Evolutionary conservation across 2,888 invertebrate species (phyloP), one percentile per base, ranked within the genome.

Genomic region (Yponomeuta malinellus): DNA sequence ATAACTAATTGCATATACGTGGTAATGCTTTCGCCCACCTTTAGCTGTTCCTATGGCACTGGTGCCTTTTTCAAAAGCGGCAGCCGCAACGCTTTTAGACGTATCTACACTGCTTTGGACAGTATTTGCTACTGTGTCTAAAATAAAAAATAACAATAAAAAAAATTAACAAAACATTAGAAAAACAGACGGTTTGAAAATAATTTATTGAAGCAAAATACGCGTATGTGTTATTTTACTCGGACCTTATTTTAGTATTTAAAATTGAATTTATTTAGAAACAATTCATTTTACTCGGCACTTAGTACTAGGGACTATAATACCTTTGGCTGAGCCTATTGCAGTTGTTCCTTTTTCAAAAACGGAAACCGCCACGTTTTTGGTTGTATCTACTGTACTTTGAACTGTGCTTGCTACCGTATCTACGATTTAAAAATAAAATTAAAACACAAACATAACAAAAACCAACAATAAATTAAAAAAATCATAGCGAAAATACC

Each of bases 341-440:
- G 37, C 31, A 31, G 29, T 65, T n/a, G 65, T 65, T 23, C 52
- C 52, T 59, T 59, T 59, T 5, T 59, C 52, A 15, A 15, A 59
- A 29, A 8, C 65, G 29, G 65, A 15, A 23, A 12, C 65, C 15
- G 65, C 33, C 52, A 78, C 78, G 75, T 79, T 83, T 75, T 83
- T 85, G 29, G 84, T 83, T 10, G 83, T 82, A 73, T 83, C 85
- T 75, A 87, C 80, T 48, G 83, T 81, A 48, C 77, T 82, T 68
- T 81, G 73, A 73, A 85, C 80, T 2, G 83, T 81, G 52, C 77
- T 82, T 67, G 81, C 73, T 73, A 85, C 80, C 2, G 83, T 81
- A 73, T 85, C 86, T 86, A 85, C 15, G 15, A 59, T 12, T 52
- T 59, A 3, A 59, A 59, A 59, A 59, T 1, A 59, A 12, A 3